Percentiles rank a stretch among this genome's conserved stretches.
phyloP scores from a whole-genome alignment of 2,113 vertebrate genomes.

The Micromys minutus region DNA sequence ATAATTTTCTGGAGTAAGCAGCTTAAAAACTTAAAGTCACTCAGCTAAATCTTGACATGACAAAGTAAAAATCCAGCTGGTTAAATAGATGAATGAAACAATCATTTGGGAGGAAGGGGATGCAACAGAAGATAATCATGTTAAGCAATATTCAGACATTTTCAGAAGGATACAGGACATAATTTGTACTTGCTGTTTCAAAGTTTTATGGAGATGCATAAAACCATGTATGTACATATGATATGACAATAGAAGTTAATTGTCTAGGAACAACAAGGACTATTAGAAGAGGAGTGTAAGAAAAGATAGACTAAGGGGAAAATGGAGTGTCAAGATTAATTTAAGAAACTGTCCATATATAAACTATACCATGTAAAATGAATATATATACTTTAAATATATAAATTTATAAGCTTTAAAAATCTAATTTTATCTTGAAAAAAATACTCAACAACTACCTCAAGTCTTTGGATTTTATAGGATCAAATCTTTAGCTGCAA shows the following conservation, averaged over 20 bases:
- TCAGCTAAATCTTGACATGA: background rate
- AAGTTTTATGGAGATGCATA: background rate
- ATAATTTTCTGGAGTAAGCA: background rate
- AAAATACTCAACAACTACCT: background rate
- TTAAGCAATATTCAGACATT: background rate
- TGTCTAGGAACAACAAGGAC: background rate
- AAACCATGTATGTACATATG: background rate
- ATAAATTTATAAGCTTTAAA: background rate
- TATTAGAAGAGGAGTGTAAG: background rate
- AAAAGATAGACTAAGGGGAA: background rate
- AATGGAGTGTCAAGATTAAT: background rate
- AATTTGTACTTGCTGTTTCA: background rate
- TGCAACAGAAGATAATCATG: background rate
- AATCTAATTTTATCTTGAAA: no score
- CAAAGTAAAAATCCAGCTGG: background rate
- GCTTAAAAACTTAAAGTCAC: background rate
- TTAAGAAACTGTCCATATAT: background rate
- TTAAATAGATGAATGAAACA: background rate
- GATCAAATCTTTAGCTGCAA: background rate
- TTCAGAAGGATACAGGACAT: background rate
- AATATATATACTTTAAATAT: background rate
- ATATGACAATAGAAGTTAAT: no score
- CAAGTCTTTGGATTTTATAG: background rate
- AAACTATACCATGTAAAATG: background rate
- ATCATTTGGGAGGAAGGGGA: no score